These are phyloP conservation scores for Sitta carolinensis DNA, from an alignment of 2,797 vertebrate species.

Conservation along the genomic window DNA sequence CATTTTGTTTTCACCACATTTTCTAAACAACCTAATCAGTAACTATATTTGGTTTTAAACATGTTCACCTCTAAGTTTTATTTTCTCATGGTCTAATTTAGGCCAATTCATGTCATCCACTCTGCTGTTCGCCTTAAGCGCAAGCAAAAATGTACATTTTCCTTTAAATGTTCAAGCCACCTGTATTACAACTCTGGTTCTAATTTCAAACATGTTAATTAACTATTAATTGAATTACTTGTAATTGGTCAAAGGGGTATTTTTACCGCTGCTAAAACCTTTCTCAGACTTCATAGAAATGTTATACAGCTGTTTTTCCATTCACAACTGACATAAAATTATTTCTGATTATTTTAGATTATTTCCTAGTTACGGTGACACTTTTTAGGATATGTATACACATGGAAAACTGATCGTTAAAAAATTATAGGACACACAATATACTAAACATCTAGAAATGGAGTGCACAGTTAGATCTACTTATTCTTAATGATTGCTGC, in stretches of 20 bases:
- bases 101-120: neutral
- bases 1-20: neutral
- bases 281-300: neutral
- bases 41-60: neutral
- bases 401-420: neutral
- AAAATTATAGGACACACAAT: neutral
- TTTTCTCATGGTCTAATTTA: neutral
- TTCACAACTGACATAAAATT: neutral
- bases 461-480: neutral
- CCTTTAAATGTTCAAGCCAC: neutral
- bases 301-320: neutral
- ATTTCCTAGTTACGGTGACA: neutral
- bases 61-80: neutral
- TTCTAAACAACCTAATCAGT: neutral
- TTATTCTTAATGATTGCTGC: neutral
- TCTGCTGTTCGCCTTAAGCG: neutral
- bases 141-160: neutral
- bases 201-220: neutral
- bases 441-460: neutral
- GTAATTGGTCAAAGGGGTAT: neutral
- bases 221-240: neutral
- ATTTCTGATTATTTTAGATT: neutral
- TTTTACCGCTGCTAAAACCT: neutral
- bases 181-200: neutral
- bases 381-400: neutral